Evolutionary conservation across 2,888 invertebrate species (phyloP).

Genomic region (Augochlorella aurata): DNA sequence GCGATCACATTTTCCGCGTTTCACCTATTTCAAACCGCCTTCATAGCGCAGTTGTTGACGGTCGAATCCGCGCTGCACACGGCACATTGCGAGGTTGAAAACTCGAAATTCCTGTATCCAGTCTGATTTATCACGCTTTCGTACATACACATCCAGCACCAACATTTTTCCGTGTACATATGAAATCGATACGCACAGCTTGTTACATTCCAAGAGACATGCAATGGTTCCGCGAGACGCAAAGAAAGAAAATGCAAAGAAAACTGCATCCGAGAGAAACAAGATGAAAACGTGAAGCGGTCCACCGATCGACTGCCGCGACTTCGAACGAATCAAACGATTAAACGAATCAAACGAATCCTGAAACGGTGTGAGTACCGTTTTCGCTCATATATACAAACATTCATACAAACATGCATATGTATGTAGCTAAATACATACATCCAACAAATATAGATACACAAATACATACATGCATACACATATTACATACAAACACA

Average conservation of each 20-base stretch:
- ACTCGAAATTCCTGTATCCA: constrained; percentile 7
- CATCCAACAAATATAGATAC: too few species aligned
- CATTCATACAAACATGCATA: not conserved
- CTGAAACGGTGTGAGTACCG: constrained; percentile 19
- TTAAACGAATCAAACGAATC: not conserved
- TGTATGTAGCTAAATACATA: not conserved
- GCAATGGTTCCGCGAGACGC: constrained; percentile 25
- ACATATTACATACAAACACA: not conserved
- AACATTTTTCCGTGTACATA: constrained; percentile 41
- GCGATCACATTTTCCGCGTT: constrained; percentile 13
- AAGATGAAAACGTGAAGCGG: not conserved
- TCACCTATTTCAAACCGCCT: not conserved
- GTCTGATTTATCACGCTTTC: constrained; percentile 8
- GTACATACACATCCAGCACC: constrained; percentile 6
- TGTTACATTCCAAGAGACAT: constrained; percentile 49
- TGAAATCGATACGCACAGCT: constrained; percentile 45
- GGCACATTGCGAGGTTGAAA: constrained; percentile 6
- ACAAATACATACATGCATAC: not conserved
- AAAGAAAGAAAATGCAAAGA: not conserved
- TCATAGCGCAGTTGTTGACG: not conserved
- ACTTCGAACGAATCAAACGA: constrained; percentile 7
- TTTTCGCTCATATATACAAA: not conserved
- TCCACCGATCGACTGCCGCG: constrained; percentile 34
- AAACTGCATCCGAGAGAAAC: not conserved
- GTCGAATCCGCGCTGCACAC: constrained; percentile 10